phyloP scores from a whole-genome alignment of 2,888 invertebrate genomes.

The Urechis unicinctus region DNA sequence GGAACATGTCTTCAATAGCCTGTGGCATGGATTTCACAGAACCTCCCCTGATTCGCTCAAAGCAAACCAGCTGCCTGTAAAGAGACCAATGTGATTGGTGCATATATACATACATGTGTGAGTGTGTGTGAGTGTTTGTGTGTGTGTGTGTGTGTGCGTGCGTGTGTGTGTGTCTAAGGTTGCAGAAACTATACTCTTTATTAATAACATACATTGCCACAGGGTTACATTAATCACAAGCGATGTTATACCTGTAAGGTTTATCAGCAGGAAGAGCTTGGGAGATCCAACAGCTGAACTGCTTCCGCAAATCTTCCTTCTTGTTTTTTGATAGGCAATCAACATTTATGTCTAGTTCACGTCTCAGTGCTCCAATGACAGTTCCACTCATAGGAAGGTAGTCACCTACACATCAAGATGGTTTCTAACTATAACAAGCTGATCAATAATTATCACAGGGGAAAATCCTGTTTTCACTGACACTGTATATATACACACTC shows the following conservation, averaged over 20 bases:
- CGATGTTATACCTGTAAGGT: conserved; percentile 26
- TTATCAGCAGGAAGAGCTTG: conserved; percentile 24
- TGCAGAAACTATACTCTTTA: no score
- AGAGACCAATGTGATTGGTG: background rate
- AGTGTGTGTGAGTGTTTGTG: no score
- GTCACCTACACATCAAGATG: background rate
- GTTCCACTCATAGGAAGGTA: conserved; percentile 11
- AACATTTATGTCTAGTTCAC: conserved; percentile 31
- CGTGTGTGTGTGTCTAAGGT: no score
- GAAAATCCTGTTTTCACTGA: no score
- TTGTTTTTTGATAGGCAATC: conserved; percentile 27
- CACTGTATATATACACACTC: no score
- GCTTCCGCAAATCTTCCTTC: conserved; percentile 34
- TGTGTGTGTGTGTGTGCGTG: no score
- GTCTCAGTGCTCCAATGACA: conserved; percentile 34
- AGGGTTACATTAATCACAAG: background rate
- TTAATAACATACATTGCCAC: background rate
- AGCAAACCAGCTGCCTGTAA: conserved; percentile 27
- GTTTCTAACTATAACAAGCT: background rate
- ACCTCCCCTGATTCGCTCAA: conserved; percentile 11
- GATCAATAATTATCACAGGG: background rate
- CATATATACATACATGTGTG: no score
- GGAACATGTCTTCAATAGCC: conserved; percentile 34
- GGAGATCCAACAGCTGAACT: conserved; percentile 45
- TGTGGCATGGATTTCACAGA: background rate